Evolutionary conservation across 2,888 invertebrate species (phyloP), one percentile per base, ranked within the genome.

Genomic region (Oscheius sp.): DNA sequence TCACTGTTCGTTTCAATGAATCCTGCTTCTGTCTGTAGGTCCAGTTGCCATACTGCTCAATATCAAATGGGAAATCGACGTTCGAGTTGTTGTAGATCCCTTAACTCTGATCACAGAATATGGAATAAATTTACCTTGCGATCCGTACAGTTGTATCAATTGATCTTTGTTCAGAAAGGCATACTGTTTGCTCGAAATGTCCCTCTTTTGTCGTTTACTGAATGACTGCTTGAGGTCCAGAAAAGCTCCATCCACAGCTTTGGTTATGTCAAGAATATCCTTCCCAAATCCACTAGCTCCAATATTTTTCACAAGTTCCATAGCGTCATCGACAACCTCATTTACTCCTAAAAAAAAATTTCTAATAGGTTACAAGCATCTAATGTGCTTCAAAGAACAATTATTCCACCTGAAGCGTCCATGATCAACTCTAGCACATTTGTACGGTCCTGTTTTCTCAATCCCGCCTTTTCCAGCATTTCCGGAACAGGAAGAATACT

Each of bases 291-390:
- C 83, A 29, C 75, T 63, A 35, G 73, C 76, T 58, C 73, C 57
- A 42, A 81, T 47, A 11, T 75, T 78, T 50, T 78, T 75, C 35
- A 85, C 76, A 11, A 83, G 68, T 47, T 77, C 70, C 63, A 83
- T 71, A 0, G 85, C 83, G 50, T 83, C 85, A 47, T 85, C 82
- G n/a, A 86, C 85, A 13, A 84, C 81, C 32, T 77, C 73, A 58
- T 82, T 79, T 1, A 81, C 80, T n/a, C 79, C 79, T 78, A 29
- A 33, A 73, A 32, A 42, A 47, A 11, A 1, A 42, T 42, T 42
- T 42, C 42, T 4, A 42, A 42, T 2, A 9, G 2, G 29, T 59
- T n/a, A n/a, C n/a, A n/a, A n/a, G n/a, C n/a, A n/a, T n/a, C n/a
- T n/a, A n/a, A n/a, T n/a, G n/a, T 13, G 37, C 33, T 9, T 7